phyloP scores from a whole-genome alignment of 2,797 vertebrate species.

The Cercopithecus diana region DNA sequence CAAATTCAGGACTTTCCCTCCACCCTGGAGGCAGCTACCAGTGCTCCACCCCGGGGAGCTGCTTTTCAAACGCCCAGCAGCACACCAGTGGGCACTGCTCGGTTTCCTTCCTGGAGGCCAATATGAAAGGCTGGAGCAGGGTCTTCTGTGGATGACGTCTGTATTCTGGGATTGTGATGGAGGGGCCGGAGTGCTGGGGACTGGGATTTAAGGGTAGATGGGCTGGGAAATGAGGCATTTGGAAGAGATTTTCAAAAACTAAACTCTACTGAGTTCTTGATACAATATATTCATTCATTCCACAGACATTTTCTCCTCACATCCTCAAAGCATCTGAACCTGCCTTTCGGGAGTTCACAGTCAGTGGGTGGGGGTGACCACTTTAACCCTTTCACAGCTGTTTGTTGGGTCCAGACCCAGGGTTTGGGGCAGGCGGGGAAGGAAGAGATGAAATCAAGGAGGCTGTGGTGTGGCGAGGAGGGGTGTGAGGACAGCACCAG shows the following conservation, averaged over 20 bases:
- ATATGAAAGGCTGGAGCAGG: neutral
- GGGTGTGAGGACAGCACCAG: constrained; percentile 42
- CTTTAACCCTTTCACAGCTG: neutral
- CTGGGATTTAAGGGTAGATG: neutral
- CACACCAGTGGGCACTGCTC: neutral
- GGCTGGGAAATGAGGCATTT: neutral
- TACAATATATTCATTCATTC: neutral
- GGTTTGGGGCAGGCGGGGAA: neutral
- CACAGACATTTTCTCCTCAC: neutral
- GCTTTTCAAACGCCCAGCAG: neutral
- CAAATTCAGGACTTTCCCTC: neutral
- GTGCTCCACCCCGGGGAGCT: neutral
- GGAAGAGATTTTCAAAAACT: neutral
- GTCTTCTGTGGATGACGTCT: neutral
- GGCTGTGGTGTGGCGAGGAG: constrained; percentile 54
- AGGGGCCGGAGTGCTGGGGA: neutral
- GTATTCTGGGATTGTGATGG: neutral
- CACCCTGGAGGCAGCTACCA: neutral
- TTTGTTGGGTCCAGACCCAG: neutral
- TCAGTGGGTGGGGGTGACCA: no score
- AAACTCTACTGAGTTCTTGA: neutral
- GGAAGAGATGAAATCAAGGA: neutral
- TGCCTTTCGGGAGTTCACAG: neutral
- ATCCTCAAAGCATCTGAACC: neutral
- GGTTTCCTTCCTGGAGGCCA: neutral